These are phyloP conservation scores for Eriocheir sinensis DNA, from an alignment of 1,140 invertebrate species.

Conservation along the genomic window DNA sequence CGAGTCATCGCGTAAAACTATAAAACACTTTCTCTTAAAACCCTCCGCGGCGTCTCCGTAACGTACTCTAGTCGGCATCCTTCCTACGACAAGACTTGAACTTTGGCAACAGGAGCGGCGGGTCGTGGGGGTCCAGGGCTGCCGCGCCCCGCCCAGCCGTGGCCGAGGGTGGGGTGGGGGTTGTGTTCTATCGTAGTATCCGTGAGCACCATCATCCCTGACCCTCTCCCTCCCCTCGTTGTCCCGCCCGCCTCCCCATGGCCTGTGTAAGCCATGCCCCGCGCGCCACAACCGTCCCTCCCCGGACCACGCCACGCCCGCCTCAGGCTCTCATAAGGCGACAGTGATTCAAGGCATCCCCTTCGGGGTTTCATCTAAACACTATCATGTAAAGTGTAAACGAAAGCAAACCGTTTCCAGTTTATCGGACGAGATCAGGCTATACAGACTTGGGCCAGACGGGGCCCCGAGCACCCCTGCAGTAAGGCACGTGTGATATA, in stretches of 20 bases:
- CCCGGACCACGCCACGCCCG: not conserved
- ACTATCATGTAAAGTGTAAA: conserved; percentile 11
- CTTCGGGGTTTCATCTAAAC: not conserved
- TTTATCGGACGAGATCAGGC: conserved; percentile 22
- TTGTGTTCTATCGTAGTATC: not conserved
- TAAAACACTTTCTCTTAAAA: not conserved
- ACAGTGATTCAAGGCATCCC: not conserved
- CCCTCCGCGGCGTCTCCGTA: not conserved
- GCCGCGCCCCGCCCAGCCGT: not conserved
- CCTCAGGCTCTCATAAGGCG: not conserved
- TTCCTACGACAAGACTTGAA: not conserved
- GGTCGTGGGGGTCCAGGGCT: not conserved
- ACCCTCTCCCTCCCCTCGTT: no score
- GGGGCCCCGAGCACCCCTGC: not conserved
- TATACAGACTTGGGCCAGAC: not conserved
- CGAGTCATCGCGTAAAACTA: not conserved
- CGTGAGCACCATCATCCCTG: no score
- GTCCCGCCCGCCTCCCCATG: not conserved
- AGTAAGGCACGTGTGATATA: conserved; percentile 13
- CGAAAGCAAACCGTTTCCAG: not conserved
- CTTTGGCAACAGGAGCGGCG: conserved; percentile 10
- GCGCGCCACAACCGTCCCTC: not conserved
- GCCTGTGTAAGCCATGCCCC: not conserved
- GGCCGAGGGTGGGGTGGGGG: not conserved
- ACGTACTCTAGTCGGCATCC: not conserved